These are phyloP conservation scores for Syrmaticus mikado DNA, from an alignment of 2,113 vertebrate genomes.

Conservation along the genomic window DNA sequence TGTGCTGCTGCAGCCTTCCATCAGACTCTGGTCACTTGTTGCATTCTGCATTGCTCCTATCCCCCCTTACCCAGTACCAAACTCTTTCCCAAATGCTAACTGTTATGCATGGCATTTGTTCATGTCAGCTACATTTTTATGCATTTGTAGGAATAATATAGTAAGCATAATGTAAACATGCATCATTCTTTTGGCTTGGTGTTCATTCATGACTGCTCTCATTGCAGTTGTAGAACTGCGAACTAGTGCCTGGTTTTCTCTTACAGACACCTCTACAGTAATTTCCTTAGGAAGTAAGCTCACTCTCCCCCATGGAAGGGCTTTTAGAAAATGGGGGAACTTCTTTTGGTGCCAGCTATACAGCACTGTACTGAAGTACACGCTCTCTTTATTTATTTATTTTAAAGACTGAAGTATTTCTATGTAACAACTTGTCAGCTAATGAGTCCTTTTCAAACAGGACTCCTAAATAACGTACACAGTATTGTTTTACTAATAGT, in stretches of 20 bases:
- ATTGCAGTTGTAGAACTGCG: constrained; percentile 61
- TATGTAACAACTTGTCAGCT: constrained; percentile 13
- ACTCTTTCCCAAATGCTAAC: constrained; percentile 11
- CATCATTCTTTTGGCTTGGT: constrained; percentile 68
- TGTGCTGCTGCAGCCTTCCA: background rate
- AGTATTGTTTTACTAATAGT: constrained; percentile 46
- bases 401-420: constrained; percentile 17
- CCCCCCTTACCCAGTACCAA: background rate
- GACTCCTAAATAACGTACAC: background rate
- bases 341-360: constrained; percentile 49
- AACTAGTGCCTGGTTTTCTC: constrained; percentile 72
- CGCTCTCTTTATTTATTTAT: constrained; percentile 1
- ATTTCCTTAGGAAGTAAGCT: constrained; percentile 83
- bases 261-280: constrained; percentile 73
- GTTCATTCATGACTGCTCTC: constrained; percentile 59
- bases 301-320: constrained; percentile 68
- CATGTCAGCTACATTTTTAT: constrained; percentile 26
- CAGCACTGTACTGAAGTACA: background rate
- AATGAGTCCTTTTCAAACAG: constrained; percentile 30
- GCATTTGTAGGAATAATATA: constrained; percentile 57
- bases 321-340: constrained; percentile 52
- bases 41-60: fast-evolving
- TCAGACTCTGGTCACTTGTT: background rate
- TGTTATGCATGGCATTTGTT: constrained; percentile 23
- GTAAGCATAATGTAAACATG: constrained; percentile 71